Conservation (phyloP, 2,113 vertebrate genomes). For the Pavo muticus region DNA sequence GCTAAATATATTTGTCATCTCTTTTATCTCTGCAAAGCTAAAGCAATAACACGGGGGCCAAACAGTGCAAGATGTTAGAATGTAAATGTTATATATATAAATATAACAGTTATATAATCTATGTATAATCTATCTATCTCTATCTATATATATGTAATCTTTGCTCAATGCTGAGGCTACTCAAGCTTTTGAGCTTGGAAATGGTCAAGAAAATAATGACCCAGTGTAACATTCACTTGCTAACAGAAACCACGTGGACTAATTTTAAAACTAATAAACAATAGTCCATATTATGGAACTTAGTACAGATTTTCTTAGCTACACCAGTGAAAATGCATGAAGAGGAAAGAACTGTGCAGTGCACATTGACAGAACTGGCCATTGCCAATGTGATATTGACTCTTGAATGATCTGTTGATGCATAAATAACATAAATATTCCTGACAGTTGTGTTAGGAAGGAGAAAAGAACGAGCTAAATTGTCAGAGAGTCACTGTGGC, state of each 20-base stretch:
- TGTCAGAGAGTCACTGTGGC: fast-evolving
- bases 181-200: not conserved
- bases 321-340: fast-evolving
- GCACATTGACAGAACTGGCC: not conserved
- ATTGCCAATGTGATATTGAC: not conserved
- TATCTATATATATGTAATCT: too few species aligned
- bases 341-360: not conserved
- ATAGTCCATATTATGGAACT: not conserved
- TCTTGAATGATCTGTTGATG: not conserved
- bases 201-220: fast-evolving
- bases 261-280: not conserved
- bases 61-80: not conserved
- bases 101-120: too few species aligned
- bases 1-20: not conserved
- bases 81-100: fast-evolving
- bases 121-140: too few species aligned
- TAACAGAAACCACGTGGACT: not conserved
- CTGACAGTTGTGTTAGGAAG: not conserved
- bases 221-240: not conserved
- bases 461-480: not conserved
- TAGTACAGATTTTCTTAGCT: not conserved
- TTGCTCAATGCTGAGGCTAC: not conserved
- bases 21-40: not conserved
- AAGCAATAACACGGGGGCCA: not conserved
- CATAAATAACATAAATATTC: not conserved